A percentile compares a stretch with the other conserved stretches of the same genome.
Conservation (phyloP, 2,888 invertebrate species). For the Rhaphigaster nebulosa region DNA sequence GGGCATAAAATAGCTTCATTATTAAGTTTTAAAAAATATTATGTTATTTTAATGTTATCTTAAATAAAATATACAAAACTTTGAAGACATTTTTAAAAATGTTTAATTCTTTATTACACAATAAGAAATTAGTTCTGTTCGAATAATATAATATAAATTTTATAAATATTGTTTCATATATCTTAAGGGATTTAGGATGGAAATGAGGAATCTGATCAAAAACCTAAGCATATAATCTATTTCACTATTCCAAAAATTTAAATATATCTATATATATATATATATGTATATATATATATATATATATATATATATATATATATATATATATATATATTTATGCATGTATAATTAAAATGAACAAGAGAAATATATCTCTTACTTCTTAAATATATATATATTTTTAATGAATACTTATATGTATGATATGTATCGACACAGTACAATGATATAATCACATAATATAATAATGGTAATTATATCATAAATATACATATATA, state of each 20-base stretch:
- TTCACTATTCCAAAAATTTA: conserved; percentile 51
- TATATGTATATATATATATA: conserved; percentile 51
- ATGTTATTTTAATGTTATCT: conserved; percentile 5
- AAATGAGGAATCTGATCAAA: conserved; percentile 56
- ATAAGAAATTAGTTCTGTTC: conserved; percentile 40
- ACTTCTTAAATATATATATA: conserved; percentile 58
- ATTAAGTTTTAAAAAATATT: conserved; percentile 5
- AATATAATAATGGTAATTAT: conserved; percentile 64
- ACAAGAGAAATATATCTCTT: conserved; percentile 54
- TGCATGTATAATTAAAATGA: conserved; percentile 53
- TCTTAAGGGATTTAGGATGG: conserved; percentile 44
- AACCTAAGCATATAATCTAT: conserved; percentile 52
- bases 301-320: conserved; percentile 60
- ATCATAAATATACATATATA: conserved; percentile 63
- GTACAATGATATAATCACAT: conserved; percentile 65
- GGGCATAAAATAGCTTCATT: conserved; percentile 2
- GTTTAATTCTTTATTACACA: conserved; percentile 37
- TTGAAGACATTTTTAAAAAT: conserved; percentile 40
- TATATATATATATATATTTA: conserved; percentile 58
- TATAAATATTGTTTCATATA: conserved; percentile 38
- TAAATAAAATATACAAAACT: conserved; percentile 34
- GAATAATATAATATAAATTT: conserved; percentile 43
- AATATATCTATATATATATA: conserved; percentile 2
- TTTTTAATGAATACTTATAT: conserved; percentile 63
- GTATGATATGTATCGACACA: conserved; percentile 66